These are phyloP conservation scores for Oxyteleia sp. DNA, from an alignment of 2,888 invertebrate genomes.

Conservation along the genomic window DNA sequence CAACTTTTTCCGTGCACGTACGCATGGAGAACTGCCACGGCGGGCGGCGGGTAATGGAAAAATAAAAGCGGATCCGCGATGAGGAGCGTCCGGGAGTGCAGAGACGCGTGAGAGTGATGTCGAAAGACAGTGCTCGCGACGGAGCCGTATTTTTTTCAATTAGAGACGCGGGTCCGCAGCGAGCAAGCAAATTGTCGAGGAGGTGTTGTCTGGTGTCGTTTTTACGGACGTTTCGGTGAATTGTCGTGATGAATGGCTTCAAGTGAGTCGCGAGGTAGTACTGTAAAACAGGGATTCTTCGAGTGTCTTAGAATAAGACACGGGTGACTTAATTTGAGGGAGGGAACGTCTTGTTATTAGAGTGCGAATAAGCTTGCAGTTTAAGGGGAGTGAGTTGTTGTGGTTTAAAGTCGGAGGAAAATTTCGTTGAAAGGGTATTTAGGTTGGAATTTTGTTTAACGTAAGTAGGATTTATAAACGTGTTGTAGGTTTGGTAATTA, in stretches of 20 bases:
- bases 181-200: slow-evolving; percentile 7
- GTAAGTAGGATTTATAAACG: no score
- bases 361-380: no score
- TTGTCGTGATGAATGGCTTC: slow-evolving; percentile 15
- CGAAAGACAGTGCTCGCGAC: slow-evolving; percentile 31
- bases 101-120: slow-evolving; percentile 13
- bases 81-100: slow-evolving; percentile 33
- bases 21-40: slow-evolving; percentile 21
- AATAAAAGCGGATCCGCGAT: slow-evolving; percentile 47
- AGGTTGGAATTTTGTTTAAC: no score
- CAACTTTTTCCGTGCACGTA: slow-evolving; percentile 66
- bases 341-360: no score
- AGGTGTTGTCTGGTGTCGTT: slow-evolving; percentile 14
- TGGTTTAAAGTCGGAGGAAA: no score
- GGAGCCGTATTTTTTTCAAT: slow-evolving; percentile 24
- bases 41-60: slow-evolving; percentile 56
- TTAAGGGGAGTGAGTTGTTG: no score
- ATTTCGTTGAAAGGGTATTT: no score
- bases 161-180: slow-evolving; percentile 7
- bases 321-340: no score
- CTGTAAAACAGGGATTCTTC: no score
- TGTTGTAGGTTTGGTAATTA: no score
- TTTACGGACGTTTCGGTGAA: not conserved
- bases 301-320: no score
- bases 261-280: slow-evolving; percentile 3